phyloP scores from a whole-genome alignment of 92 coral and sea anemone species.

The Porites evermanni region DNA sequence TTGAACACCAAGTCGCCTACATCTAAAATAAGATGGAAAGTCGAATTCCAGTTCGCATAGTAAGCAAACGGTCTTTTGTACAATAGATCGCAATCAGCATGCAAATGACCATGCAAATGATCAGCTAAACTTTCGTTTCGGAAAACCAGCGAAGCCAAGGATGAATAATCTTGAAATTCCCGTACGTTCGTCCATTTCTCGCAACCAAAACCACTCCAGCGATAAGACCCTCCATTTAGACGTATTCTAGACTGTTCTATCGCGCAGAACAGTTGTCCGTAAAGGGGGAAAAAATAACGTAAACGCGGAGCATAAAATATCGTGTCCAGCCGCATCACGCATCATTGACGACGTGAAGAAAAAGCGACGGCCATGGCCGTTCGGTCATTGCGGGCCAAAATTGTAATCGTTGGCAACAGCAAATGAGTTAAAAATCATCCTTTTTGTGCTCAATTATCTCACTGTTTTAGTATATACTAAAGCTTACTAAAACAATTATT shows the following conservation, averaged over 20 bases:
- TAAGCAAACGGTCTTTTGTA: conserved; percentile 53
- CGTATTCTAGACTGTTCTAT: too few relatives aligned
- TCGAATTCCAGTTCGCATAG: conserved; percentile 46
- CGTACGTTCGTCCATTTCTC: background rate
- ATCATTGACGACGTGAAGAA: background rate
- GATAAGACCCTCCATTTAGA: background rate
- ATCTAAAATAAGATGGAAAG: conserved; percentile 41
- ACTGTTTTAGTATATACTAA: too few relatives aligned
- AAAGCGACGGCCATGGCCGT: too few relatives aligned
- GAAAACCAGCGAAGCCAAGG: background rate
- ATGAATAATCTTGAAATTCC: background rate
- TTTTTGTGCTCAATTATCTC: too few relatives aligned
- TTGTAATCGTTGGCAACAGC: too few relatives aligned
- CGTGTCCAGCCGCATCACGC: conserved; percentile 26
- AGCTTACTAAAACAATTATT: too few relatives aligned
- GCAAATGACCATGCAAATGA: conserved; percentile 18
- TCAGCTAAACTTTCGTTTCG: too few relatives aligned
- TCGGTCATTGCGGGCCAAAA: too few relatives aligned
- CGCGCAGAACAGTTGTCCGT: conserved; percentile 2
- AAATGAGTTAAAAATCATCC: too few relatives aligned
- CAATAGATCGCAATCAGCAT: conserved; percentile 19
- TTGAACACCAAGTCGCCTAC: conserved; percentile 53
- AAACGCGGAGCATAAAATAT: conserved; percentile 19
- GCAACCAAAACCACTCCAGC: background rate
- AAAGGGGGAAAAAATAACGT: conserved; percentile 17